Percentiles rank a stretch among this genome's conserved stretches.
phyloP scores from a whole-genome alignment of 1,140 invertebrate genomes.

The Lasioglossum baleicum region DNA sequence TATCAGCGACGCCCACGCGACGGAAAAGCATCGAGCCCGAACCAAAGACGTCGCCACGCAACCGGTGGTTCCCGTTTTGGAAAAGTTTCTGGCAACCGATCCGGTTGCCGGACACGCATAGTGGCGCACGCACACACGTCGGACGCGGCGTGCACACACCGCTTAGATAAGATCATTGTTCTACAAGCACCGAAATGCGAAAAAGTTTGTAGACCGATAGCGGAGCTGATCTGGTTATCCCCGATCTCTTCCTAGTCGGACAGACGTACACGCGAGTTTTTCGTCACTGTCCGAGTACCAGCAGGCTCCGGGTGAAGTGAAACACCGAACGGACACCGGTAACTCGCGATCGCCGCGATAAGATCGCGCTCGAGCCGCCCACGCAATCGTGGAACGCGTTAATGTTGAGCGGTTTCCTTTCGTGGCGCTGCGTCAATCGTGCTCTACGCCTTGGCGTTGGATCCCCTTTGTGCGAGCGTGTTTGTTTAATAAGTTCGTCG shows the following conservation, averaged over 20 bases:
- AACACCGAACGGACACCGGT: background rate
- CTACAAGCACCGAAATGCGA: slow-evolving; percentile 42
- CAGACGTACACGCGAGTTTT: slow-evolving; percentile 21
- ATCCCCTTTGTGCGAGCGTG: background rate
- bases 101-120: background rate
- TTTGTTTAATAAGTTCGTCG: background rate
- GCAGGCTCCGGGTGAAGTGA: background rate
- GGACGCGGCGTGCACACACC: background rate
- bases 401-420: slow-evolving; percentile 34
- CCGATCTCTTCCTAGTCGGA: slow-evolving; percentile 29
- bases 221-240: slow-evolving; percentile 9
- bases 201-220: slow-evolving; percentile 24
- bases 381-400: slow-evolving; percentile 33
- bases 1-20: slow-evolving; percentile 36
- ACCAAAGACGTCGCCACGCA: background rate
- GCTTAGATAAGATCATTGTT: slow-evolving; percentile 38
- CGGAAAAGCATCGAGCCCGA: background rate
- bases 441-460: background rate
- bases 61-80: slow-evolving; percentile 27
- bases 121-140: no score
- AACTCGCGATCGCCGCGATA: slow-evolving; percentile 17
- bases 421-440: slow-evolving; percentile 4
- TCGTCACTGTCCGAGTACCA: background rate
- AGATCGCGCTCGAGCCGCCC: slow-evolving; percentile 31
- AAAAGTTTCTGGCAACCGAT: slow-evolving; percentile 34